Evolutionary conservation across 2,113 vertebrate genomes (phyloP).

Genomic region (Cynocephalus volans): DNA sequence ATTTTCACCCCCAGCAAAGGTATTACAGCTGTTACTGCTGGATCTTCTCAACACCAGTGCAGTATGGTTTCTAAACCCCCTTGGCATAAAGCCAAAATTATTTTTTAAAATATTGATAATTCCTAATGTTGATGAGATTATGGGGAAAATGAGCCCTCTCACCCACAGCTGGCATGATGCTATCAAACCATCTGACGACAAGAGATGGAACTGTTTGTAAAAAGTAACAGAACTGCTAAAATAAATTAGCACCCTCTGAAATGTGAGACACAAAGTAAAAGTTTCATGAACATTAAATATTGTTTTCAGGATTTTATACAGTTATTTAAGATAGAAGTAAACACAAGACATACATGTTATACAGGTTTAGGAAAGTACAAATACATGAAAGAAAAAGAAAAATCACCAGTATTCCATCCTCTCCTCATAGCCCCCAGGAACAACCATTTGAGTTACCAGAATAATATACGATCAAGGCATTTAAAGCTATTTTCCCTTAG

Average conservation of each 20-base stretch:
- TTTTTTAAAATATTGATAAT: not conserved
- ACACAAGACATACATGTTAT: not conserved
- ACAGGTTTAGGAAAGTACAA: not conserved
- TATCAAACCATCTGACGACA: not conserved
- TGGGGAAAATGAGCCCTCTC: not conserved
- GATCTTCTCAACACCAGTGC: not conserved
- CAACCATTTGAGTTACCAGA: not conserved
- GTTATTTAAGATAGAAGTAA: not conserved
- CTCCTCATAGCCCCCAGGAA: not conserved
- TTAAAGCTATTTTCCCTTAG: not conserved
- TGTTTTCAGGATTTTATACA: not conserved
- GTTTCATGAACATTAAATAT: not conserved
- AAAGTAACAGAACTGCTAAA: not conserved
- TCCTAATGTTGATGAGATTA: not conserved
- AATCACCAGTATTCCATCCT: not conserved
- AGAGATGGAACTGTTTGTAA: not conserved
- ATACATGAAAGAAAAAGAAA: not conserved
- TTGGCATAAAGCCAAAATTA: not conserved
- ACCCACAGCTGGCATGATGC: not conserved
- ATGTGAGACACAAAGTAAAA: not conserved
- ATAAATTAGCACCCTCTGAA: not conserved
- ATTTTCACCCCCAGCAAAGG: not conserved
- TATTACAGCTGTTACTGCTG: not conserved
- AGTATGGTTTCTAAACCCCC: not conserved
- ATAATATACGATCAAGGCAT: not conserved